Conservation (phyloP, 2,113 vertebrate species). For the Ptilorrhoa leucosticta region DNA sequence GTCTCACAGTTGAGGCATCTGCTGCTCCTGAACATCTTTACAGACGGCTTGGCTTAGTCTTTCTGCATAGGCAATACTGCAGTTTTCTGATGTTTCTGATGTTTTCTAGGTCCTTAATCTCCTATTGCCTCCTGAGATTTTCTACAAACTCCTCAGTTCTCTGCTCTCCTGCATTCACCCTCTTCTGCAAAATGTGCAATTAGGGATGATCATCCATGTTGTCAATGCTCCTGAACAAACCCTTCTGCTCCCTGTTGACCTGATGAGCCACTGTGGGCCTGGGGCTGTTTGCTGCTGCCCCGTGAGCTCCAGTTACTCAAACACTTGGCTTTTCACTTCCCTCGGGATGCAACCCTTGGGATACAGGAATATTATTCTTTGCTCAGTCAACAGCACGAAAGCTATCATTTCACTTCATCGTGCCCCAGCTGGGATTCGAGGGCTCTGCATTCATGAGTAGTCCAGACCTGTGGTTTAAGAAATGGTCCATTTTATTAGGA, state of each 20-base stretch:
- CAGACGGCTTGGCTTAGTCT: neutral
- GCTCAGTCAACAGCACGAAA: neutral
- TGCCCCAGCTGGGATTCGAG: neutral
- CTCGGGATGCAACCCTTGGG: neutral
- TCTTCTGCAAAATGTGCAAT: neutral
- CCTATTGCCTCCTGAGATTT: neutral
- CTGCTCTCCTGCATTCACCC: neutral
- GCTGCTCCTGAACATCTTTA: neutral
- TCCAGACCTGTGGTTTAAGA: neutral
- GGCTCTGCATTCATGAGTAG: neutral
- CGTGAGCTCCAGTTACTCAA: rapidly evolving
- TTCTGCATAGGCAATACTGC: neutral
- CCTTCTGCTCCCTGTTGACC: neutral
- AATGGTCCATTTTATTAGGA: neutral
- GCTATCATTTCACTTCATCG: neutral
- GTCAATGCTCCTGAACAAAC: neutral
- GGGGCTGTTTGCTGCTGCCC: neutral
- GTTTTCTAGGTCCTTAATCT: neutral
- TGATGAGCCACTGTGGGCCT: neutral
- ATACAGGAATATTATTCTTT: neutral
- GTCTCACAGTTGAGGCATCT: neutral
- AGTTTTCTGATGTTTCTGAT: neutral
- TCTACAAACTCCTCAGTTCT: neutral
- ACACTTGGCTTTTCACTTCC: neutral
- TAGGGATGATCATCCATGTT: neutral